Evolutionary conservation across 2,113 vertebrate species (phyloP).

Genomic region (Tauraco erythrolophus): DNA sequence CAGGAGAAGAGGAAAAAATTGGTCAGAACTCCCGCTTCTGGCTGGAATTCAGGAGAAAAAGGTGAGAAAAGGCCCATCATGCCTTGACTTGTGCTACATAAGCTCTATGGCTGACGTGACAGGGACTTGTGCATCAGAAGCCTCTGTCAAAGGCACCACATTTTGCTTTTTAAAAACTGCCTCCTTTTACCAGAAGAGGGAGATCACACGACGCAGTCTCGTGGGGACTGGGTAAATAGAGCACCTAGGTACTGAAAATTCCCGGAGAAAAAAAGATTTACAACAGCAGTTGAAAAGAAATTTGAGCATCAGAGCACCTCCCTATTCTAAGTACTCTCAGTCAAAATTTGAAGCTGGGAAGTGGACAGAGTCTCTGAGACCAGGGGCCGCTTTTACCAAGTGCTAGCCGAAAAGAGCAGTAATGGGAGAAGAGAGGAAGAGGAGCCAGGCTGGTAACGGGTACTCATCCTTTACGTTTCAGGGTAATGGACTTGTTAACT

Average conservation of each 20-base stretch:
- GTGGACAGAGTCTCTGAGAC: neutral
- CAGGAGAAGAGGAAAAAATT: neutral
- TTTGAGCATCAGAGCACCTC: neutral
- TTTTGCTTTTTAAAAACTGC: neutral
- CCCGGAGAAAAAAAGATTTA: neutral
- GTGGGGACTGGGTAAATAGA: neutral
- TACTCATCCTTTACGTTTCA: neutral
- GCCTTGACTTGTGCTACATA: neutral
- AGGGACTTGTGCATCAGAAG: neutral
- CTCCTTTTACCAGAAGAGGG: slow-evolving; percentile 45
- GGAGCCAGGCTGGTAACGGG: neutral
- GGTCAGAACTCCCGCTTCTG: neutral
- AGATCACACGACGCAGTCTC: slow-evolving; percentile 28
- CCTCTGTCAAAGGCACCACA: neutral
- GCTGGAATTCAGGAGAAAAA: neutral
- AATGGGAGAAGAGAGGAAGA: neutral
- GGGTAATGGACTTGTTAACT: neutral
- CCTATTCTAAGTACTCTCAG: neutral
- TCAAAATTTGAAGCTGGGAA: neutral
- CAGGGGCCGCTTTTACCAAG: neutral
- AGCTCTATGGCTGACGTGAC: neutral
- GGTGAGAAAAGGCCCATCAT: neutral
- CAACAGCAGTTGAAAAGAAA: neutral
- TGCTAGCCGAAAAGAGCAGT: neutral
- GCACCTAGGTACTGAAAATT: neutral